These are phyloP conservation scores for Drosophila fungiperda DNA, from an alignment of 2,888 invertebrate genomes.

Conservation along the genomic window DNA sequence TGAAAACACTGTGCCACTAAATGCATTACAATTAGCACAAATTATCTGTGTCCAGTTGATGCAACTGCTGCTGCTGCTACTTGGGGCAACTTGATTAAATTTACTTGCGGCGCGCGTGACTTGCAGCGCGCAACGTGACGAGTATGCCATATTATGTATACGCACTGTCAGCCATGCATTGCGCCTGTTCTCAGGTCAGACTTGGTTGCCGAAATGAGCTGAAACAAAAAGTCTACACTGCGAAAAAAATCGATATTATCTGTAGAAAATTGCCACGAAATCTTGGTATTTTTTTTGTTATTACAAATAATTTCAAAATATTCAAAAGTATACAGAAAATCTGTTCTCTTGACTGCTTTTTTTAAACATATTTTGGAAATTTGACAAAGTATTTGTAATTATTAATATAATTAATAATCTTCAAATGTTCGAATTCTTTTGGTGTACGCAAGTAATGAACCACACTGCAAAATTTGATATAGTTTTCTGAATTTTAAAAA, in stretches of 20 bases:
- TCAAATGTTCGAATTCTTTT: no score
- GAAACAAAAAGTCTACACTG: neutral
- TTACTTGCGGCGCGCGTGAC: conserved; percentile 72
- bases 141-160: conserved; percentile 46
- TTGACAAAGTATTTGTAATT: no score
- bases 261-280: no score
- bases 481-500: no score
- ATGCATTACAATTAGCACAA: conserved; percentile 76
- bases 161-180: conserved; percentile 31
- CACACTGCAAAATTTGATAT: neutral
- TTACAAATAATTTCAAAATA: no score
- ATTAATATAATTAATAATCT: no score
- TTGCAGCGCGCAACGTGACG: conserved; percentile 53
- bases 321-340: no score
- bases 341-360: no score
- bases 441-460: no score
- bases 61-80: conserved; percentile 49
- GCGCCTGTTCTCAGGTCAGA: neutral
- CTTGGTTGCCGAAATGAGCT: conserved; percentile 16
- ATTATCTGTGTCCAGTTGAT: conserved; percentile 70
- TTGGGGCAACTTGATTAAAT: conserved; percentile 70
- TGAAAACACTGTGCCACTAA: conserved; percentile 40
- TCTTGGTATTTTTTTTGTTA: no score
- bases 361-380: no score
- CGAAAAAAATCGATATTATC: neutral